Evolutionary conservation across 1,140 invertebrate genomes (phyloP).

Genomic region (Papilio machaon): DNA sequence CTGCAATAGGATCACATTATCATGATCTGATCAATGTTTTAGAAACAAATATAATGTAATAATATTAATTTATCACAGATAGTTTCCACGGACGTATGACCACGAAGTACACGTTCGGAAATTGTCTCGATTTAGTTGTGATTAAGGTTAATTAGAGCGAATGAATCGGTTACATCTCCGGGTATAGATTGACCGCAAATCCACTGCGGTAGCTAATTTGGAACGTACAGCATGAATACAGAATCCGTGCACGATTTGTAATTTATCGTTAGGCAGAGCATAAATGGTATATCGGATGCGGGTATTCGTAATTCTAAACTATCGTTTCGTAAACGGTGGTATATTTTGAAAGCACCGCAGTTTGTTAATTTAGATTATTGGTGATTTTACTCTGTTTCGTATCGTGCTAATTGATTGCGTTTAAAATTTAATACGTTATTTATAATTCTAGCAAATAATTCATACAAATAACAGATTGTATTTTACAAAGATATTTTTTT

Average conservation of each 20-base stretch:
- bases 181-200: constrained; percentile 3
- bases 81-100: background rate
- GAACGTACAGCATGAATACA: background rate
- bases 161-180: background rate
- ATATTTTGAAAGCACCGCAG: background rate
- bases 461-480: too few species aligned
- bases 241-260: constrained; percentile 3
- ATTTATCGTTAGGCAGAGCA: constrained; percentile 1
- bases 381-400: background rate
- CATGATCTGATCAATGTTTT: too few species aligned
- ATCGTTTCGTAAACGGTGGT: background rate
- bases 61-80: background rate
- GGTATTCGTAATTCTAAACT: constrained; percentile 15
- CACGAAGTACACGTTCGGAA: background rate
- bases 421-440: background rate
- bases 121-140: background rate
- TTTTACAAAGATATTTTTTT: too few species aligned
- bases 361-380: constrained; percentile 15
- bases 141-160: background rate
- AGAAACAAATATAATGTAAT: too few species aligned
- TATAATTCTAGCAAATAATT: background rate
- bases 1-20: too few species aligned
- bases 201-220: constrained; percentile 7
- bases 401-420: background rate
- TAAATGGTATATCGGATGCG: constrained; percentile 18